phyloP scores from a whole-genome alignment of 2,888 invertebrate species.

The Villa cingulata region DNA sequence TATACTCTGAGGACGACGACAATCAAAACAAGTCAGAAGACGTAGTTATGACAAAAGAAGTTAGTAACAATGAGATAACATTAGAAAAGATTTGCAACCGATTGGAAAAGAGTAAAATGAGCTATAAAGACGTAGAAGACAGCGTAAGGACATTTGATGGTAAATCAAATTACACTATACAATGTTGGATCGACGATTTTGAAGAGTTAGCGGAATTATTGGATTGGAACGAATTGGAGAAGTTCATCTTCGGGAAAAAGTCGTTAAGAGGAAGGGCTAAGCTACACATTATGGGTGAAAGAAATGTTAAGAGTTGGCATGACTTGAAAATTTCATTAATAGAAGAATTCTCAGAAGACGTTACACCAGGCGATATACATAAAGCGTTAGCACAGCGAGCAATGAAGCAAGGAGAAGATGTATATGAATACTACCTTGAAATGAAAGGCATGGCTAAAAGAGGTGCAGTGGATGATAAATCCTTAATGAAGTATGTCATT shows the following conservation, averaged over 20 bases:
- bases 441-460: background rate
- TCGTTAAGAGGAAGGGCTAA: slow-evolving; percentile 1
- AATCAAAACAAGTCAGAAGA: too few species aligned
- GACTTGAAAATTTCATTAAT: background rate
- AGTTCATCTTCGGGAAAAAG: background rate
- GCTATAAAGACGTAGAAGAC: slow-evolving; percentile 4
- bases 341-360: background rate
- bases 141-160: background rate
- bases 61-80: too few species aligned
- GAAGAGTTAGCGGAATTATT: background rate
- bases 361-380: background rate
- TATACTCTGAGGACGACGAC: too few species aligned
- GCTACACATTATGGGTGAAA: background rate
- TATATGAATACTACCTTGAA: background rate
- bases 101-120: background rate
- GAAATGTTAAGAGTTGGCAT: background rate
- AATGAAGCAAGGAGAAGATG: background rate
- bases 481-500: background rate
- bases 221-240: background rate
- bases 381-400: background rate
- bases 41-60: too few species aligned
- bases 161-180: background rate
- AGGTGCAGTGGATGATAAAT: background rate
- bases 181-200: background rate
- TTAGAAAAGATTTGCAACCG: background rate